These are phyloP conservation scores for Chionodraco myersi DNA, from an alignment of 2,113 vertebrate species.

Conservation along the genomic window DNA sequence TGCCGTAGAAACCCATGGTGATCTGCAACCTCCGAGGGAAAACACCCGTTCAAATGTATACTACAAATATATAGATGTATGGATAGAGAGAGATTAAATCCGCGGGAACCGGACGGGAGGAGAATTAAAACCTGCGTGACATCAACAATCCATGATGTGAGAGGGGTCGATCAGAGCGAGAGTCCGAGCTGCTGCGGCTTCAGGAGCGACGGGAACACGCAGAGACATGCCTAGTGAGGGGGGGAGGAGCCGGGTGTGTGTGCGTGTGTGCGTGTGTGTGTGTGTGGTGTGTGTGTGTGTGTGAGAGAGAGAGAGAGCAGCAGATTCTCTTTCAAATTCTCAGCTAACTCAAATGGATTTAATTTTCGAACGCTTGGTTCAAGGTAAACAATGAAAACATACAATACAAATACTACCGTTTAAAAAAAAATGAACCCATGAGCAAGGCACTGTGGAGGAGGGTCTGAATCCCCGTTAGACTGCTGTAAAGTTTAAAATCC, in stretches of 20 bases:
- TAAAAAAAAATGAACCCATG: too few relatives aligned
- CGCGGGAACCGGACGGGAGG: background rate
- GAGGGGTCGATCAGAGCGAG: background rate
- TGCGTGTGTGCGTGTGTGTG: too few relatives aligned
- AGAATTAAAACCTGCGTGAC: background rate
- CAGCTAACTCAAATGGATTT: too few relatives aligned
- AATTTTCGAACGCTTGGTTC: too few relatives aligned
- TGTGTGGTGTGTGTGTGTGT: constrained; percentile 15
- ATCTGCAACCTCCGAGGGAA: constrained; percentile 61
- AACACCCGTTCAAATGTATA: background rate
- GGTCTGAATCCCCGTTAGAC: too few relatives aligned
- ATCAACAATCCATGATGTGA: constrained; percentile 35
- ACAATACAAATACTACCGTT: too few relatives aligned
- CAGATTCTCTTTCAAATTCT: too few relatives aligned
- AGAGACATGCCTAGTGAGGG: constrained; percentile 78
- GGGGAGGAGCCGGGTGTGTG: constrained; percentile 39
- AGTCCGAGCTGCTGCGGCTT: constrained; percentile 5
- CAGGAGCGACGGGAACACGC: constrained; percentile 69
- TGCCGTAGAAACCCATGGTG: constrained; percentile 96
- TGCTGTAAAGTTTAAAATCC: too few relatives aligned
- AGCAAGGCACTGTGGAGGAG: too few relatives aligned
- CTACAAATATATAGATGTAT: too few relatives aligned
- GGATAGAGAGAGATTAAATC: fast-evolving
- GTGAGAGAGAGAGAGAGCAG: too few relatives aligned
- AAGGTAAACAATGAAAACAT: too few relatives aligned